A percentile compares a stretch with the other conserved stretches of the same genome.
Conservation (phyloP, 2,888 invertebrate genomes). For the Gasteruption jaculator region DNA sequence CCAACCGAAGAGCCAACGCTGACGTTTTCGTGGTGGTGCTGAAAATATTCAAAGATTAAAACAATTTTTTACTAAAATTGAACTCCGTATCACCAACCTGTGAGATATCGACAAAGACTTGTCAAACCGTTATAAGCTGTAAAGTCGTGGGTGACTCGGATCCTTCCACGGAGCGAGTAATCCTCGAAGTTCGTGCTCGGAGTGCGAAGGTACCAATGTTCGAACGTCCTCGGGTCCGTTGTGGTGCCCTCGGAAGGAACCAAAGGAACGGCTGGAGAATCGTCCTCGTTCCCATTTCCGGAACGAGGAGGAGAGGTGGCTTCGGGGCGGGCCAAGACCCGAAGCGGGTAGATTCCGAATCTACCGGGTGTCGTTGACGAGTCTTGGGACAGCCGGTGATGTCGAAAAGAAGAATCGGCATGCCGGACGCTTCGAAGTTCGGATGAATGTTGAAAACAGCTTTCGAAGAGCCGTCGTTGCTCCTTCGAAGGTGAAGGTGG, state of each 20-base stretch:
- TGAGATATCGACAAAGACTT: constrained; percentile 35
- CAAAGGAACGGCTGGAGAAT: no score
- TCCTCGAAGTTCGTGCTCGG: no score
- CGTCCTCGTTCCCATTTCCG: no score
- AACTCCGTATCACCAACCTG: constrained; percentile 43
- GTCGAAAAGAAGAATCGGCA: constrained; percentile 6
- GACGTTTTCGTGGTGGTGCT: constrained; percentile 16
- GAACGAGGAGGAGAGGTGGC: neutral
- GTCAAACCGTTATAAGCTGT: no score
- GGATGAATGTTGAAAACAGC: neutral
- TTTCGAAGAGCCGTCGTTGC: constrained; percentile 10
- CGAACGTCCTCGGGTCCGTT: no score
- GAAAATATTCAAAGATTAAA: constrained; percentile 3
- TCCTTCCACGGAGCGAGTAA: no score
- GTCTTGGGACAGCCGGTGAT: neutral
- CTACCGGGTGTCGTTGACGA: constrained; percentile 8
- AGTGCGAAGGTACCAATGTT: no score
- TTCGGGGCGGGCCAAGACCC: neutral
- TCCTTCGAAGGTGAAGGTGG: constrained; percentile 19
- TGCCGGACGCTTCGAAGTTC: constrained; percentile 2
- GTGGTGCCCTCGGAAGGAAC: no score
- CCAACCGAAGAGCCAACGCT: no score
- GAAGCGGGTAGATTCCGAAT: constrained; percentile 11
- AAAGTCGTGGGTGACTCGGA: no score
- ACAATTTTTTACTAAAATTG: no score